These are phyloP conservation scores for Colletes collaris DNA, from an alignment of 2,888 invertebrate genomes.

Conservation along the genomic window DNA sequence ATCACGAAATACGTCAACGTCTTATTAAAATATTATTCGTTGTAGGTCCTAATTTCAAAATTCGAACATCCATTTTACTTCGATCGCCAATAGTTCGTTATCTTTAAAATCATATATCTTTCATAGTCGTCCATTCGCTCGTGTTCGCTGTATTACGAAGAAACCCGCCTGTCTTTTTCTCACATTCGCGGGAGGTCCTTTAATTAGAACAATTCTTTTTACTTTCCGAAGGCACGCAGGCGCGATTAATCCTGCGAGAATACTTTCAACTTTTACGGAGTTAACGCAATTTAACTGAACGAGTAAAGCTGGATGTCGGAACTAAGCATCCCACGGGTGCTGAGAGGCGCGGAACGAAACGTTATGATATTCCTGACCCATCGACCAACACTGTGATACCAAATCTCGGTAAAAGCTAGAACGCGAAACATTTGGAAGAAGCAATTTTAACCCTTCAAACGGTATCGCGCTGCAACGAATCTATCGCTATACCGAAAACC, in stretches of 20 bases:
- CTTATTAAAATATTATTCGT: background rate
- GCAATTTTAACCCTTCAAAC: no score
- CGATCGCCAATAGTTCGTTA: background rate
- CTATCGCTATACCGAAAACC: no score
- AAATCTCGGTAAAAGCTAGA: no score
- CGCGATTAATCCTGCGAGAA: slow-evolving; percentile 45
- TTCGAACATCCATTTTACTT: no score
- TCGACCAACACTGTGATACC: no score
- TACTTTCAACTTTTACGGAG: slow-evolving; percentile 33
- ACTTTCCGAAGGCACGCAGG: slow-evolving; percentile 29
- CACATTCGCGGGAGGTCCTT: slow-evolving; percentile 28
- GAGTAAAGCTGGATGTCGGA: slow-evolving; percentile 23
- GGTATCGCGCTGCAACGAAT: no score
- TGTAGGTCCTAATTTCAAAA: no score
- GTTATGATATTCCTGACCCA: background rate
- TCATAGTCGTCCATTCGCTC: slow-evolving; percentile 2
- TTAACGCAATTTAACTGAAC: slow-evolving; percentile 44
- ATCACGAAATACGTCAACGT: no score
- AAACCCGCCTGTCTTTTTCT: background rate
- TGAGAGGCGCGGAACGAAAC: slow-evolving; percentile 4
- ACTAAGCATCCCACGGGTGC: slow-evolving; percentile 3
- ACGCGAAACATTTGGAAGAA: no score
- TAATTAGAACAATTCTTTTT: slow-evolving; percentile 53
- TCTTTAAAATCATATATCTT: background rate
- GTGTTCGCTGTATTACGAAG: background rate